phyloP scores from a whole-genome alignment of 2,113 vertebrate genomes.

The Xiphias gladius region DNA sequence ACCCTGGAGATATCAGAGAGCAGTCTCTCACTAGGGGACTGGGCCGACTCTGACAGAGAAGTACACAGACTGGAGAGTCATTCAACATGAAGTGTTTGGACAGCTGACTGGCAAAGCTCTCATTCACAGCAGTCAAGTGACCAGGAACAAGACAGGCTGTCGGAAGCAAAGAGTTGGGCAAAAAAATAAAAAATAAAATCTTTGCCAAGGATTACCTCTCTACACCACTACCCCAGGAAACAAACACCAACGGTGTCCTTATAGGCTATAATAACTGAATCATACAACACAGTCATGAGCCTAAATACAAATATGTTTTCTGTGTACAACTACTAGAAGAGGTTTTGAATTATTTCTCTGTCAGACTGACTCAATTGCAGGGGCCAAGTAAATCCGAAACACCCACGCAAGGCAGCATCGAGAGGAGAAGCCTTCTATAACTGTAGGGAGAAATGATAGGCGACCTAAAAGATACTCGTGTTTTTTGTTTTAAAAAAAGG shows the following conservation, averaged over 20 bases:
- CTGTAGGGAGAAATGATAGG: conserved; percentile 1
- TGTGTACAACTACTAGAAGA: neutral
- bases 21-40: conserved; percentile 31
- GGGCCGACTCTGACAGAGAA: conserved; percentile 58
- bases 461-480: neutral
- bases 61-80: conserved; percentile 68
- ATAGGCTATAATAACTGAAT: neutral
- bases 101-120: conserved; percentile 76
- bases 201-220: conserved; percentile 19
- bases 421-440: conserved; percentile 29
- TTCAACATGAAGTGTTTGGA: conserved; percentile 76
- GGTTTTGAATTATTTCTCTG: conserved; percentile 9
- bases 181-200: neutral
- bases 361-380: conserved; percentile 18
- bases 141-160: conserved; percentile 45
- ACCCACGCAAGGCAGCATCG: conserved; percentile 22
- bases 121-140: conserved; percentile 68
- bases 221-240: neutral
- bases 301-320: neutral
- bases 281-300: neutral
- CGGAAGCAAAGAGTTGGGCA: conserved; percentile 26
- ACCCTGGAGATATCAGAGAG: conserved; percentile 46
- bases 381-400: conserved; percentile 15
- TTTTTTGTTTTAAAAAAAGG: neutral
- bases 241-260: neutral